phyloP scores from a whole-genome alignment of 2,797 vertebrate genomes.

The Sternarchorhynchus goeldii region DNA sequence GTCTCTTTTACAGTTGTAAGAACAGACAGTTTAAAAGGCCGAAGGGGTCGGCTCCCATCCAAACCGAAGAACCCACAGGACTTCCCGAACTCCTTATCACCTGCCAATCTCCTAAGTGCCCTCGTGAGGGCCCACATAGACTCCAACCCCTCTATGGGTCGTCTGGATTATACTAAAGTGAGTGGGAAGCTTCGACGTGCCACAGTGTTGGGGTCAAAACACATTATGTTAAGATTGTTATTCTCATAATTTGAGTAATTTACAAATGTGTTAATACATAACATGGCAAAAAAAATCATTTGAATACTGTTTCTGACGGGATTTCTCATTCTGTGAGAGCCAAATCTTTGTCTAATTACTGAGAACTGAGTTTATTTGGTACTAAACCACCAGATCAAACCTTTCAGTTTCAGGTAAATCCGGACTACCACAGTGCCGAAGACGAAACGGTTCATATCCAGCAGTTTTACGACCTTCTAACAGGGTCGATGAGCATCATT shows the following conservation, averaged over 20 bases:
- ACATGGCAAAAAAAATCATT: too few species aligned
- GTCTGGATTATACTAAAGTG: conserved; percentile 92
- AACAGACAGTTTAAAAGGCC: conserved; percentile 91
- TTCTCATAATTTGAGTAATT: too few species aligned
- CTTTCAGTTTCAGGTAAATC: conserved; percentile 86
- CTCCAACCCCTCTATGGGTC: conserved; percentile 89
- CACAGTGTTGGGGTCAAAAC: not conserved
- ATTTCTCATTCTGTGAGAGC: too few species aligned
- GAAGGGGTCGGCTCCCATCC: conserved; percentile 92
- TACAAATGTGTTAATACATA: too few species aligned
- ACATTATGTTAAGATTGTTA: too few species aligned
- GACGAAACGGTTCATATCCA: conserved; percentile 93
- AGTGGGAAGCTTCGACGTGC: conserved; percentile 53
- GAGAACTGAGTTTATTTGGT: too few species aligned
- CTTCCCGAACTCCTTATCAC: conserved; percentile 79
- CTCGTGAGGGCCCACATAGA: conserved; percentile 92
- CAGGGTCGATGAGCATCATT: conserved; percentile 95
- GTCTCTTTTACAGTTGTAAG: conserved; percentile 83
- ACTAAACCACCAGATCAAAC: too few species aligned
- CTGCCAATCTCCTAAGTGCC: conserved; percentile 85
- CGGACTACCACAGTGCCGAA: conserved; percentile 82
- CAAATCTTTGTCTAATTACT: too few species aligned
- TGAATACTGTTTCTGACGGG: too few species aligned
- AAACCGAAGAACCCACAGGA: conserved; percentile 88
- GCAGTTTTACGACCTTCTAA: conserved; percentile 96